Percentiles rank a stretch among this genome's conserved stretches.
These are phyloP conservation scores for Sesamia nonagrioides DNA, from an alignment of 1,140 invertebrate genomes.

Conservation along the genomic window DNA sequence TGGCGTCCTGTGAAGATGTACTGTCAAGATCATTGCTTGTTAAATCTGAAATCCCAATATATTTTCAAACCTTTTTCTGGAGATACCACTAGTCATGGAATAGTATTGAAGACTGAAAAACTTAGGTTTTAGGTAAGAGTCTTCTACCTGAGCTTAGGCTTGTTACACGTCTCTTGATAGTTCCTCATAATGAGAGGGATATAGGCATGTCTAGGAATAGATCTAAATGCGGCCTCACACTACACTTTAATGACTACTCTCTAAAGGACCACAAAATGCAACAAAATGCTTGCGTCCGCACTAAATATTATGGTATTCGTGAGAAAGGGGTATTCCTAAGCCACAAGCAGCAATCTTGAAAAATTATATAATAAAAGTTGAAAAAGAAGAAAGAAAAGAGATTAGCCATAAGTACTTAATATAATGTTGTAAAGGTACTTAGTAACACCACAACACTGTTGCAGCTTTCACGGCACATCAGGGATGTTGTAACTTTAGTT, in stretches of 20 bases:
- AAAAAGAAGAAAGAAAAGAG: slow-evolving; percentile 24
- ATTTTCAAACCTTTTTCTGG: no score
- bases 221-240: not conserved
- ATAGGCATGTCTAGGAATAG: not conserved
- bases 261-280: not conserved
- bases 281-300: slow-evolving; percentile 18
- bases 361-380: slow-evolving; percentile 28
- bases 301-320: slow-evolving; percentile 24
- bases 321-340: not conserved
- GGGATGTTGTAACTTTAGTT: slow-evolving; percentile 16
- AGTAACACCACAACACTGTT: slow-evolving; percentile 24
- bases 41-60: no score
- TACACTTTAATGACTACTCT: not conserved
- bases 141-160: no score
- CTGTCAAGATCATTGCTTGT: not conserved
- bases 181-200: not conserved
- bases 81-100: no score
- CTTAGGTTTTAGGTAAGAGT: no score
- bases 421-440: slow-evolving; percentile 19
- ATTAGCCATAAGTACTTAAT: slow-evolving; percentile 23
- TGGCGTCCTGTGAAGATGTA: not conserved
- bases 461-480: slow-evolving; percentile 33
- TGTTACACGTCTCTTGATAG: no score
- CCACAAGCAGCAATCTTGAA: slow-evolving; percentile 19
- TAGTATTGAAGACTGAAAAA: not conserved